Evolutionary conservation across 2,113 vertebrate genomes (phyloP).

Genomic region (Perognathus longimembris): DNA sequence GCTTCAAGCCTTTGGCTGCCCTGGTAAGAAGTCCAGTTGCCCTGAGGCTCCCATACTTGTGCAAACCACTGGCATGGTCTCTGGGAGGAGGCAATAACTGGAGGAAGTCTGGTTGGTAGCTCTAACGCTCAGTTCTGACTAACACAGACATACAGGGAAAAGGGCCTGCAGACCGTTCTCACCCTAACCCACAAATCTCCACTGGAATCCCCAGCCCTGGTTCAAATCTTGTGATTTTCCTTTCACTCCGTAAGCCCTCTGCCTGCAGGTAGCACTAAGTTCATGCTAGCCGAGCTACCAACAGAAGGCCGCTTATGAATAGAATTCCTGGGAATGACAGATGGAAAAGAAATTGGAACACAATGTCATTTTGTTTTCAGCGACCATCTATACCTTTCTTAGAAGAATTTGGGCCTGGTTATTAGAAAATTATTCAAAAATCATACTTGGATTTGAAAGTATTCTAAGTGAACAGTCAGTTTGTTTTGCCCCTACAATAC

Average conservation of each 20-base stretch:
- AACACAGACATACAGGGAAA: not conserved
- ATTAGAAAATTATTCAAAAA: conserved; percentile 18
- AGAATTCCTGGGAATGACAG: not conserved
- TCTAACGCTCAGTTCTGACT: not conserved
- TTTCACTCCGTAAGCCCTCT: conserved; percentile 20
- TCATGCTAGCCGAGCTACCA: conserved; percentile 22
- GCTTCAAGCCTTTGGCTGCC: not conserved
- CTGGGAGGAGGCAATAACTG: not conserved
- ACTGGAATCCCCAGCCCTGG: not conserved
- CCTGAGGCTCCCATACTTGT: not conserved
- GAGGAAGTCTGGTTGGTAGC: not conserved
- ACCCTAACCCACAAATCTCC: not conserved
- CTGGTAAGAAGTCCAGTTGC: not conserved
- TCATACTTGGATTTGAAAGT: conserved; percentile 42
- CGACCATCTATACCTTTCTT: not conserved
- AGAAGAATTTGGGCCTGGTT: conserved; percentile 18
- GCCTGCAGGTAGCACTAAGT: conserved; percentile 17
- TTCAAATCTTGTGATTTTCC: conserved; percentile 9
- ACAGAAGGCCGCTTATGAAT: conserved; percentile 20
- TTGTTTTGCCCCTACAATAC: conserved; percentile 34
- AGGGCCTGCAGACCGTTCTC: not conserved
- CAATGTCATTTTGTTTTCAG: conserved; percentile 55
- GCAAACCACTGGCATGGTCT: not conserved
- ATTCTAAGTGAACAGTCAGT: not conserved
- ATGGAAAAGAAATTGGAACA: conserved; percentile 27